Base-by-base conservation (phyloP, 2,888 invertebrate genomes). In the Subacronicta megacephala region DNA sequence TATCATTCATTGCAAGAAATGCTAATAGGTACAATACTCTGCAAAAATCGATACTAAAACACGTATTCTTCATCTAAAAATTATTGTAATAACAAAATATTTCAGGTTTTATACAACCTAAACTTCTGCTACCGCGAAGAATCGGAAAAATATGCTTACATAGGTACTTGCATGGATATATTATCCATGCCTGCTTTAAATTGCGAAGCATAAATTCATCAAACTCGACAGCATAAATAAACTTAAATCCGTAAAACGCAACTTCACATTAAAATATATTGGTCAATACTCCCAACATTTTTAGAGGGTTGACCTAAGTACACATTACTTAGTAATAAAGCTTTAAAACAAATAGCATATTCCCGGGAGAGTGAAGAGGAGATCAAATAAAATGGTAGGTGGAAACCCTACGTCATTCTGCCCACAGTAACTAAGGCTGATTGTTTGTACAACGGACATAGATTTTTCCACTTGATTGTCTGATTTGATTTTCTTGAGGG, bases 401-500 rank as follows among this genome's bases (percentile, higher is more conserved):
- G 83, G 81, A 78, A 84, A 82, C 77, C 91, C 90, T 83, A 82
- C 92, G 89, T 92, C 92, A 91, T 83, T 85, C 82, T 72, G 71
- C 75, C 74, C 85, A 83, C 81, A 80, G 90, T 93, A 93, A 94
- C 92, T 93, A 85, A 85, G 92, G 87, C 88, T 92, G 93, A 94
- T 93, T 93, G 93, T 93, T 93, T 94, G 93, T 88, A 83, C 89
- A 87, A 81, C 85, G 88, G 85, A 92, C 93, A 90, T 88, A 88
- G 93, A 93, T 93, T 94, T 94, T 93, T 94, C 93, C 92, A 93
- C 92, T 93, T 94, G 93, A 93, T 94, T 93, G 92, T 94, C 93
- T 90, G 93, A 93, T 94, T 92, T 91, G 91, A 93, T 93, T 94
- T 93, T 87, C 89, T 88, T 82, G 82, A 87, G 86, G 84, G 75